These are phyloP conservation scores for Ranitomeya imitator DNA, from an alignment of 2,113 vertebrate species.

Conservation along the genomic window DNA sequence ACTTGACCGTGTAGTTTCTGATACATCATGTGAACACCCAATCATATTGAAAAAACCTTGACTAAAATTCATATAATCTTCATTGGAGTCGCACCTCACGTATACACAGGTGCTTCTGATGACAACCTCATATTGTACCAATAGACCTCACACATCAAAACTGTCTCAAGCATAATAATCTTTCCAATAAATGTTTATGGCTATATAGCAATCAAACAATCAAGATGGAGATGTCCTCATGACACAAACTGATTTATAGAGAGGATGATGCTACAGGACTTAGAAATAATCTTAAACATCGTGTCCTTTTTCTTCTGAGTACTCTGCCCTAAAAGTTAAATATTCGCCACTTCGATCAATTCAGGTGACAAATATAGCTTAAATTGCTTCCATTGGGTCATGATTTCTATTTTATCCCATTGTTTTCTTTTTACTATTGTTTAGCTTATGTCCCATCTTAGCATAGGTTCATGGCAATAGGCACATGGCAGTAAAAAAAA, in stretches of 20 bases:
- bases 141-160: neutral
- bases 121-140: neutral
- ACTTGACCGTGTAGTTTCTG: neutral
- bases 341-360: neutral
- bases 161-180: neutral
- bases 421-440: neutral
- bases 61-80: neutral
- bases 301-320: neutral
- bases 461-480: neutral
- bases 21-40: neutral
- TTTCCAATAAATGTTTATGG: neutral
- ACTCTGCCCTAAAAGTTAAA: conserved; percentile 26
- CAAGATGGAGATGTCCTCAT: neutral
- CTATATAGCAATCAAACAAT: neutral
- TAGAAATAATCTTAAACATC: neutral
- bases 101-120: neutral
- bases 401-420: neutral
- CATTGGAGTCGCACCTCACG: neutral
- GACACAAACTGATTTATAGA: neutral
- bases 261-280: neutral
- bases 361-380: neutral
- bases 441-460: neutral
- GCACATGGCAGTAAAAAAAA: neutral
- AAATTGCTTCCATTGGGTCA: neutral
- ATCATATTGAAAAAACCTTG: neutral